Evolutionary conservation across 2,888 invertebrate genomes (phyloP).

Genomic region (Drosophila picticornis): DNA sequence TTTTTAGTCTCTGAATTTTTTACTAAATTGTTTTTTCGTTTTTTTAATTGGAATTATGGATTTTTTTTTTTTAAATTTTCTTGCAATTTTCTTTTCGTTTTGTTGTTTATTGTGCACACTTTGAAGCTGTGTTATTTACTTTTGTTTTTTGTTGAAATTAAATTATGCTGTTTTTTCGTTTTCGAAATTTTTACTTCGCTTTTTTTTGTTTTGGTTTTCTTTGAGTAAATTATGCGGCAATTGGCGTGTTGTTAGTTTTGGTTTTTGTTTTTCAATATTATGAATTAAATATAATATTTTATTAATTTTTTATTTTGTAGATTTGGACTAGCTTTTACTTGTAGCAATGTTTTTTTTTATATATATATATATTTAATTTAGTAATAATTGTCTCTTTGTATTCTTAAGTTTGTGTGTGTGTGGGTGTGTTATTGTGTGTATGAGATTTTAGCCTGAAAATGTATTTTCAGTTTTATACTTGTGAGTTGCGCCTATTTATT

Average conservation of each 20-base stretch:
- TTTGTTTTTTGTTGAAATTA: slow-evolving; percentile 37
- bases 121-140: slow-evolving; percentile 73
- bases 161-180: slow-evolving; percentile 40
- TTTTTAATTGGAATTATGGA: slow-evolving; percentile 38
- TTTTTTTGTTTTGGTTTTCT: slow-evolving; percentile 23
- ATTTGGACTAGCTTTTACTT: slow-evolving; percentile 77
- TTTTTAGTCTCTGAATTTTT: slow-evolving; percentile 42
- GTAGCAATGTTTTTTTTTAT: slow-evolving; percentile 57
- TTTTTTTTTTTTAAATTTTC: slow-evolving; percentile 33
- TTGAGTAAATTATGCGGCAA: slow-evolving; percentile 64
- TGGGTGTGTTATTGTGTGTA: slow-evolving; percentile 34
- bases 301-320: slow-evolving; percentile 58
- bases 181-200: slow-evolving; percentile 36
- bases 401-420: slow-evolving; percentile 19
- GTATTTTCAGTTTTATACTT: slow-evolving; percentile 43
- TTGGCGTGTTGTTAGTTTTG: slow-evolving; percentile 67
- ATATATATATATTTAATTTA: slow-evolving; percentile 42
- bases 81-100: slow-evolving; percentile 40
- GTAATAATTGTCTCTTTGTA: slow-evolving; percentile 61
- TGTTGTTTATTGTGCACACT: slow-evolving; percentile 73
- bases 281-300: slow-evolving; percentile 57
- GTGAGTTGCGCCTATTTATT: slow-evolving; percentile 55
- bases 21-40: slow-evolving; percentile 43
- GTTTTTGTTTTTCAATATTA: slow-evolving; percentile 43
- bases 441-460: slow-evolving; percentile 45